phyloP scores from a whole-genome alignment of 2,113 vertebrate genomes.

The Psittacula cyanocephala region DNA sequence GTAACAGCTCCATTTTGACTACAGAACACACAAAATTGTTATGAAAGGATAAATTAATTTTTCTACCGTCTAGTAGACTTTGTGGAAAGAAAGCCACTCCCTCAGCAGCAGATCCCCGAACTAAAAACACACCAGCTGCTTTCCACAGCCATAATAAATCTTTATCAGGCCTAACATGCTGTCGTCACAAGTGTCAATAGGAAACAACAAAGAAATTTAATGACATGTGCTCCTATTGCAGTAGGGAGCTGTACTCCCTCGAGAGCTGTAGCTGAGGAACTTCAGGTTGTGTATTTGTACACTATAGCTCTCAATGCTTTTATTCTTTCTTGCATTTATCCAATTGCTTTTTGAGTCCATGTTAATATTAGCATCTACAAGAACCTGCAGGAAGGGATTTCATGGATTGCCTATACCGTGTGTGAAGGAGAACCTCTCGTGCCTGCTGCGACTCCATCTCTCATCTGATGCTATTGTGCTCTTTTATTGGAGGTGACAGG shows the following conservation, averaged over 20 bases:
- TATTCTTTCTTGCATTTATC: background rate
- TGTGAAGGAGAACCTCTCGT: background rate
- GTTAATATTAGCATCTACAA: background rate
- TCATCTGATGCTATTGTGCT: background rate
- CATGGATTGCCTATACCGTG: fast-evolving
- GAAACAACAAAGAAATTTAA: background rate
- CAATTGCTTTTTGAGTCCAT: background rate
- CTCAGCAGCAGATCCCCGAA: background rate
- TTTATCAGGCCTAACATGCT: too few species aligned
- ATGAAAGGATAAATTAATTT: background rate
- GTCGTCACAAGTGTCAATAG: background rate
- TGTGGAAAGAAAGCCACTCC: background rate
- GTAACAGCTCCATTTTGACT: background rate
- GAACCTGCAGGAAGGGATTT: background rate
- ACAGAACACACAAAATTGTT: background rate
- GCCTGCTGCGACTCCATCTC: background rate
- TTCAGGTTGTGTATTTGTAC: too few species aligned
- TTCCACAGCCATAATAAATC: background rate
- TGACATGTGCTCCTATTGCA: background rate
- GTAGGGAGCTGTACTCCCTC: background rate
- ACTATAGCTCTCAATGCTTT: background rate
- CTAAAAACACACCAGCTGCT: background rate
- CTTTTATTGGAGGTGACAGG: background rate
- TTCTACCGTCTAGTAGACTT: background rate
- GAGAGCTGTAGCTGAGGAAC: background rate